Base-by-base conservation (phyloP, 2,113 vertebrate species). In the Spermophilus dauricus region DNA sequence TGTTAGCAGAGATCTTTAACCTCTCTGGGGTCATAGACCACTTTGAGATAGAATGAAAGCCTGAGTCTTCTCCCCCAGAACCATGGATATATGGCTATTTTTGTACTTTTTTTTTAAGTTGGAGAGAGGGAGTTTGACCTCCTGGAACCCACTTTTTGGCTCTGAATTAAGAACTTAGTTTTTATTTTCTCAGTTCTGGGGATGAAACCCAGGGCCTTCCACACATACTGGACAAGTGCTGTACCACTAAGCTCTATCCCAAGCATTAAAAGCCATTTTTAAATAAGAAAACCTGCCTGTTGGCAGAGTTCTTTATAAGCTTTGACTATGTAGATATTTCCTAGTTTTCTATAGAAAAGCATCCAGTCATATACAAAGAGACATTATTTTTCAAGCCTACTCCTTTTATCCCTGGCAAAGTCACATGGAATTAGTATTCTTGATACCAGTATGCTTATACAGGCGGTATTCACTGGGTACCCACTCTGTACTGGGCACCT, bases 111-210 rank as follows among this genome's bases (percentile, higher is more conserved):
- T 67, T 26, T 42, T 24, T 42, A 22, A 61, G 1, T 6, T 13
- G 9, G 0, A 4, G 0, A 9, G 2, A 34, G 8, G 11, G 30
- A 45, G 32, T 45, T 16, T 92, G 58, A 86, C 11, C 30, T 85
- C 37, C 63, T 92, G 8, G 10, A 91, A 77, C 9, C 18, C 37
- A 67, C 20, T 51, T 53, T 26, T 78, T 87, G 85, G 10, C 18
- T 90, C 24, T 92, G 67, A n/a, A 58, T 86, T 58, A 93, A 81
- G n/a, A 97, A 89, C n/a, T 69, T 70, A n/a, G 32, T 18, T 70
- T 70, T n/a, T n/a, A n/a, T n/a, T 70, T 70, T 70, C n/a, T n/a
- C 67, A 70, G 13, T n/a, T 2, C 34, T 70, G 6, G 7, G 6
- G 34, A 70, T 70, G 30, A 70, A 70, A 70, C 34, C 16, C 34